phyloP scores from a whole-genome alignment of 2,113 vertebrate genomes.

The Trachemys scripta region DNA sequence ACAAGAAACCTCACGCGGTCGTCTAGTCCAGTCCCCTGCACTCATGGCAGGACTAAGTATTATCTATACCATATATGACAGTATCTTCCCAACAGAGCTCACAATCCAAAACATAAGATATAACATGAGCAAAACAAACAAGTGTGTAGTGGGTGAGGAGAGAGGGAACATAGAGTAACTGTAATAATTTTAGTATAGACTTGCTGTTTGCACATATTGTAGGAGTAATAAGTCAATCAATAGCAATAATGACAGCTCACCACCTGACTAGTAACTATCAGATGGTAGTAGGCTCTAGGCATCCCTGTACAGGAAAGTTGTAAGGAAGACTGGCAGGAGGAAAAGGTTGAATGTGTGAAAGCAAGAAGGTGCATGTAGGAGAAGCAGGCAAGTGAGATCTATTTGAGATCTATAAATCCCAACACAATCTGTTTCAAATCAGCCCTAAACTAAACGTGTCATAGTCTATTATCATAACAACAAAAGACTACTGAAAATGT shows the following conservation, averaged over 20 bases:
- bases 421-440: not conserved
- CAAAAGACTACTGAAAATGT: not conserved
- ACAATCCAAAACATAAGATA: not conserved
- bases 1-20: too few species aligned
- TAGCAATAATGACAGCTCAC: not conserved
- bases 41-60: too few species aligned
- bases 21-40: too few species aligned
- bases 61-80: not conserved
- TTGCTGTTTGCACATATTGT: not conserved
- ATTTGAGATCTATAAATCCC: not conserved
- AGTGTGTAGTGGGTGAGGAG: not conserved
- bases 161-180: rapidly evolving
- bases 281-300: not conserved
- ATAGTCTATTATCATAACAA: not conserved
- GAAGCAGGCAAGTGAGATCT: not conserved
- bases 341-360: not conserved
- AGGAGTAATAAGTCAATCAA: rapidly evolving
- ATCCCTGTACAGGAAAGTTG: not conserved
- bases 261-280: not conserved
- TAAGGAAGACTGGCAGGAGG: not conserved
- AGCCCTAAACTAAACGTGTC: not conserved
- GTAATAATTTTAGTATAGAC: not conserved
- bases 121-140: not conserved
- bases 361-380: not conserved
- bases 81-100: not conserved